These are phyloP conservation scores for Seira ritae DNA, from an alignment of 2,888 invertebrate species.

Conservation along the genomic window DNA sequence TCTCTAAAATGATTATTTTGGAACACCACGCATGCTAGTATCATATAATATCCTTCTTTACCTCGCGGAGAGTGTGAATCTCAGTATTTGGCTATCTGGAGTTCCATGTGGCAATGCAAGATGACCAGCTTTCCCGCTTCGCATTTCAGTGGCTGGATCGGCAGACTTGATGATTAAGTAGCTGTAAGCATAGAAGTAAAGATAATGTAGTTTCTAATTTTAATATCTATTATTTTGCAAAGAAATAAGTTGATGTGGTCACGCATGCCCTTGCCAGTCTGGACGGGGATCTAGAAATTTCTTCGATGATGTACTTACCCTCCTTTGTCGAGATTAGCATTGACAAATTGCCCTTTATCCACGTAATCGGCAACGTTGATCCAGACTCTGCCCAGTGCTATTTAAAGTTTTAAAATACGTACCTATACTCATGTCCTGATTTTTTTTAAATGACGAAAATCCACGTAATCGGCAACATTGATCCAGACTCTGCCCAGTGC, in stretches of 20 bases:
- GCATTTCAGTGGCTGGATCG: constrained; percentile 30
- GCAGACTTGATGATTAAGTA: constrained; percentile 60
- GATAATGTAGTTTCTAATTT: background rate
- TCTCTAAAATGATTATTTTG: too few species aligned
- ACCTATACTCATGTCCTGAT: too few species aligned
- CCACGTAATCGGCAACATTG: too few species aligned
- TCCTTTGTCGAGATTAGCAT: constrained; percentile 37
- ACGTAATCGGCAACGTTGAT: constrained; percentile 47
- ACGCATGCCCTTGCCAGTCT: background rate
- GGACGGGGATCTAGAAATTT: too few species aligned
- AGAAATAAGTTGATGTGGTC: background rate
- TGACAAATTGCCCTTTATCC: constrained; percentile 46
- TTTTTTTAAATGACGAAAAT: too few species aligned
- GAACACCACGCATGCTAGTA: too few species aligned
- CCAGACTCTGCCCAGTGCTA: constrained; percentile 43
- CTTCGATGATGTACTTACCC: constrained; percentile 1
- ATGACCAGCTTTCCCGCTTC: constrained; percentile 33
- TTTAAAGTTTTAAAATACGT: too few species aligned
- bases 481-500: too few species aligned
- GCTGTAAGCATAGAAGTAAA: constrained; percentile 45
- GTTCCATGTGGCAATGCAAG: constrained; percentile 58
- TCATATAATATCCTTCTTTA: too few species aligned
- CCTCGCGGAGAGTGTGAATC: constrained; percentile 60
- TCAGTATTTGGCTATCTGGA: constrained; percentile 52
- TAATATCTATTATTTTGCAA: background rate